Conservation (phyloP, 2,113 vertebrate genomes). For the Coregonus clupeaformis region DNA sequence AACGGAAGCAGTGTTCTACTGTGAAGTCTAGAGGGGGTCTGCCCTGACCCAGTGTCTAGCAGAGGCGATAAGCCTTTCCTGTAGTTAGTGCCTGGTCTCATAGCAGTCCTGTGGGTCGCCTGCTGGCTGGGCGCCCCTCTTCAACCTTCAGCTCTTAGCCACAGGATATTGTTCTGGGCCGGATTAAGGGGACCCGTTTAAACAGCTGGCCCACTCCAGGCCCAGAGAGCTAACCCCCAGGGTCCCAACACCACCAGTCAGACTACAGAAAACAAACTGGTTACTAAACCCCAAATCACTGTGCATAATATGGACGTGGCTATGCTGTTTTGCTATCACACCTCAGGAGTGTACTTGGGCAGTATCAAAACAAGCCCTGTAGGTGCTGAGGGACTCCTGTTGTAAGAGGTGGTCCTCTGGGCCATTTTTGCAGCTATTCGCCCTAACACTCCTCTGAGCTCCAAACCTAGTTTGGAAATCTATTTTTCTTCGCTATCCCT, state of each 20-base stretch:
- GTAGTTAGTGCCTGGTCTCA: neutral
- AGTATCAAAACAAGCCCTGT: slow-evolving; percentile 15
- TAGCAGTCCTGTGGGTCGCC: neutral
- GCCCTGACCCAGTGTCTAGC: neutral
- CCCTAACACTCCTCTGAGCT: neutral
- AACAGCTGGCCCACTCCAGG: slow-evolving; percentile 14
- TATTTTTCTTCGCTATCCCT: neutral
- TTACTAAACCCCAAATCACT: slow-evolving; percentile 21
- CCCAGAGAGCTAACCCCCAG: slow-evolving; percentile 8
- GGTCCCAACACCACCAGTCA: slow-evolving; percentile 23
- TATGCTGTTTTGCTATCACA: slow-evolving; percentile 39
- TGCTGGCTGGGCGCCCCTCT: neutral
- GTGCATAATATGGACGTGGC: slow-evolving; percentile 2
- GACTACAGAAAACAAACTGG: slow-evolving; percentile 25
- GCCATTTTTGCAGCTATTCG: neutral
- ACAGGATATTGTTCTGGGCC: slow-evolving; percentile 16
- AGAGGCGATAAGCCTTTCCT: slow-evolving; percentile 52
- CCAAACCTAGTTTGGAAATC: neutral
- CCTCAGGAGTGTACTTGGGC: slow-evolving; percentile 21
- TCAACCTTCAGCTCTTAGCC: neutral
- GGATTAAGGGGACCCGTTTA: slow-evolving; percentile 29
- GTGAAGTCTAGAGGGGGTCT: slow-evolving; percentile 24
- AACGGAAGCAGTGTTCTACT: slow-evolving; percentile 18
- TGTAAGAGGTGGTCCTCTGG: slow-evolving; percentile 11
- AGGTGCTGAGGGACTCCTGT: neutral